Percentiles rank a stretch among this genome's conserved stretches.
Conservation (phyloP, 1,140 invertebrate genomes). For the Tetragnatha versicolor region DNA sequence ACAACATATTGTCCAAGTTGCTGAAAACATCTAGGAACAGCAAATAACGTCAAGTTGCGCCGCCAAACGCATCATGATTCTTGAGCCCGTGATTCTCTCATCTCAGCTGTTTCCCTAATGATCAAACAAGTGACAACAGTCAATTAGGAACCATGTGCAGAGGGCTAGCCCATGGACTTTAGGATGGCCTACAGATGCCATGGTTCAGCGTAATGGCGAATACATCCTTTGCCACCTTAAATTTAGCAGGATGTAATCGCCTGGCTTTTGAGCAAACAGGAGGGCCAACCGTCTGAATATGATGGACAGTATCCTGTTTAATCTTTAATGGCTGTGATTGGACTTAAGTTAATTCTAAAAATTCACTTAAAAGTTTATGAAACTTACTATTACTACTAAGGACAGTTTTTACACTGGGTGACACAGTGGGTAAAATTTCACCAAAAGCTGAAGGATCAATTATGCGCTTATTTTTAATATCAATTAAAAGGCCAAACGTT, state of each 20-base stretch:
- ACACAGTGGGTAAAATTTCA: background rate
- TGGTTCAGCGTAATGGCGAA: conserved; percentile 5
- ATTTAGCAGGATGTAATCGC: background rate
- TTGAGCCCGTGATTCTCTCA: too few species aligned
- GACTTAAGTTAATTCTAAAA: background rate
- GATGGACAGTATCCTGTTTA: conserved; percentile 1
- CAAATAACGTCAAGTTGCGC: too few species aligned
- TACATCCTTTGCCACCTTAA: background rate
- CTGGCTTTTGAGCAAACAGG: background rate
- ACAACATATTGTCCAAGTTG: too few species aligned
- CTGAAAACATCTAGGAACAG: too few species aligned
- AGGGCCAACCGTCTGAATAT: background rate
- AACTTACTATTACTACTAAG: background rate
- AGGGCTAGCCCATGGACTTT: conserved; percentile 64
- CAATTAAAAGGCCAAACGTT: background rate
- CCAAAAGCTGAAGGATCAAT: background rate
- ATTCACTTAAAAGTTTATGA: background rate
- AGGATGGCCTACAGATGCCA: conserved; percentile 62
- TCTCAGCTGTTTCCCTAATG: too few species aligned
- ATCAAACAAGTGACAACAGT: too few species aligned
- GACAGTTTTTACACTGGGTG: background rate
- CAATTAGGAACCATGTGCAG: too few species aligned
- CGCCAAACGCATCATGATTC: too few species aligned
- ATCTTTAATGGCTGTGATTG: background rate
- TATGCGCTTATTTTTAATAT: background rate